Evolutionary conservation across 2,888 invertebrate species (phyloP).

Genomic region (Philaethria dido): DNA sequence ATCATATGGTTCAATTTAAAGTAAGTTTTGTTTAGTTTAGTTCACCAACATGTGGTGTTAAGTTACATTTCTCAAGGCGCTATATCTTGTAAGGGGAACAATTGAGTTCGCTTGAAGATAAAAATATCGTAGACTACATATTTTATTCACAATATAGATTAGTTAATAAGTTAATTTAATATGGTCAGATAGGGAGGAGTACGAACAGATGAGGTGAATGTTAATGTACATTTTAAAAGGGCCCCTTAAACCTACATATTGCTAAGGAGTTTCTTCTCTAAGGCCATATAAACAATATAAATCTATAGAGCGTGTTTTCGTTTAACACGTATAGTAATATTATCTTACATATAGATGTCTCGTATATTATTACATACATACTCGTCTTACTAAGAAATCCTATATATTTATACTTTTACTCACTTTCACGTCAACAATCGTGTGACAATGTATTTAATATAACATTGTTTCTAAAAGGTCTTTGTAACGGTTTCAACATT

Average conservation of each 20-base stretch:
- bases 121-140: no score
- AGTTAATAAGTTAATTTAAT: no score
- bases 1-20: no score
- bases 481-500: background rate
- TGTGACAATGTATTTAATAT: constrained; percentile 30
- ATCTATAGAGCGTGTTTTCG: constrained; percentile 2
- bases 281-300: background rate
- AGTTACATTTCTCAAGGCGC: background rate
- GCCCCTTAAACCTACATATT: no score
- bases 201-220: no score
- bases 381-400: constrained; percentile 54
- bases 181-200: no score
- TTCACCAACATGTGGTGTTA: background rate
- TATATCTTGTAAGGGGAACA: no score
- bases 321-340: constrained; percentile 25
- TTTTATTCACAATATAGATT: no score
- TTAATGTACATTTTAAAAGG: no score
- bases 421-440: constrained; percentile 40
- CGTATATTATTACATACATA: constrained; percentile 60
- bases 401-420: constrained; percentile 49
- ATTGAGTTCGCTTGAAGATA: no score
- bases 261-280: background rate
- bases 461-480: constrained; percentile 7
- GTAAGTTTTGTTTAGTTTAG: no score
- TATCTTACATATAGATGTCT: constrained; percentile 40